Conservation (phyloP, 2,797 vertebrate species). For the Anomalospiza imberbis region DNA sequence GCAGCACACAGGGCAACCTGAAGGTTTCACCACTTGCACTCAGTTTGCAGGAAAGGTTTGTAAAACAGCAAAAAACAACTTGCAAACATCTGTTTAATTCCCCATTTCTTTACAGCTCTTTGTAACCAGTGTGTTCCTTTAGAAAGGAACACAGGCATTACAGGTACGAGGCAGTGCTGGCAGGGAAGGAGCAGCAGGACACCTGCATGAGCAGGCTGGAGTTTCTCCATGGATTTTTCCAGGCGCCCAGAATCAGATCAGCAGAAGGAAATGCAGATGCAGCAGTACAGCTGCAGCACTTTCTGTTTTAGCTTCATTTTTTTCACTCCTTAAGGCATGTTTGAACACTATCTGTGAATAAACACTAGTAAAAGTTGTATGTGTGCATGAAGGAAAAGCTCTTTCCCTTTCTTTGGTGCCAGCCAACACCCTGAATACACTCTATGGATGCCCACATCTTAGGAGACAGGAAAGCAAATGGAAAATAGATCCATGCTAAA, state of each 20-base stretch:
- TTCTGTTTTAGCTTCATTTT: neutral
- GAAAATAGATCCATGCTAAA: neutral
- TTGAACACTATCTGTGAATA: neutral
- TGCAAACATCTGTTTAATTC: neutral
- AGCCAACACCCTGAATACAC: neutral
- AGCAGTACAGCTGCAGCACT: neutral
- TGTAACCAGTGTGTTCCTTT: neutral
- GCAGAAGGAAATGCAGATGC: neutral
- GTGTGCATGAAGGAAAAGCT: neutral
- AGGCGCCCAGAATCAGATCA: neutral
- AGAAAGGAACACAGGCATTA: neutral
- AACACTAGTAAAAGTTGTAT: neutral
- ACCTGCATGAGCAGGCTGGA: neutral
- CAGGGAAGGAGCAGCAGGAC: neutral
- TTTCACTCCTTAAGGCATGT: neutral
- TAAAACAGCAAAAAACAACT: neutral
- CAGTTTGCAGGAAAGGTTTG: neutral
- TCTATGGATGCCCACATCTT: neutral
- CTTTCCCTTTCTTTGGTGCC: neutral
- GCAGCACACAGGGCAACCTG: neutral
- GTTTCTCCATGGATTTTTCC: neutral
- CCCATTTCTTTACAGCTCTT: neutral
- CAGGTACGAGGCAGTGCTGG: neutral
- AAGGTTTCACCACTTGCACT: neutral
- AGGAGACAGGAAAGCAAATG: neutral